Base-by-base conservation (phyloP, 2,888 invertebrate genomes). In the Philereme transversata region DNA sequence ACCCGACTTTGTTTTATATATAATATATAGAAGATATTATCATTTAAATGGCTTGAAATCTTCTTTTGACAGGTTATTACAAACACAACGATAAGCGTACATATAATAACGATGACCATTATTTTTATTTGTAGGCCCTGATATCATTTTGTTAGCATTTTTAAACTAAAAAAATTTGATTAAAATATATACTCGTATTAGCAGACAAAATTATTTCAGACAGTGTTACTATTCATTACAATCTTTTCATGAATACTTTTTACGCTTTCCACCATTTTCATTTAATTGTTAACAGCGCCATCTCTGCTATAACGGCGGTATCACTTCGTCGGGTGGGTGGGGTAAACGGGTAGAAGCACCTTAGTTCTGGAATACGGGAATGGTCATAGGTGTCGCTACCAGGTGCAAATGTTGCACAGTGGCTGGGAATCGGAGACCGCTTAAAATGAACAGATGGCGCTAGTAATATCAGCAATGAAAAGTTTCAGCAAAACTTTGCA, bases 331-430 rank as follows among this genome's bases (percentile, higher is more conserved):
- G 52, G 62, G 61, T 60, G 67, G 68, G 62, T 68, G 68, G 64
- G 52, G 36, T 63, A 40, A n/a, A 45, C 51, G 60, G 51, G 55
- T 52, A 51, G 52, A 52, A 59, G 53, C 54, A 64, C 64, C 64
- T 59, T 55, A 44, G 54, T 38, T 55, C 52, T 47, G 56, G 50
- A 65, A 60, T 69, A 64, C 72, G 38, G 46, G 36, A 35, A 68
- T 60, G 51, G 36, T 57, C 22, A 55, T 72, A 82, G 82, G 72
- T 82, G 81, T 77, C 81, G 77, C 79, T 68, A 71, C 55, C 68
- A 69, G 72, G 69, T 69, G 62, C 49, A 55, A 51, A 64, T 57
- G 54, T 61, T 68, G 64, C 51, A 36, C 60, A 51, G 67, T 66
- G 8, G 55, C 36, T 60, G 46, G 57, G 59, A 54, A 52, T 51